Percentiles rank a stretch among this genome's conserved stretches.
phyloP scores from a whole-genome alignment of 2,113 vertebrate species.

The Hippocampus guttulatus region DNA sequence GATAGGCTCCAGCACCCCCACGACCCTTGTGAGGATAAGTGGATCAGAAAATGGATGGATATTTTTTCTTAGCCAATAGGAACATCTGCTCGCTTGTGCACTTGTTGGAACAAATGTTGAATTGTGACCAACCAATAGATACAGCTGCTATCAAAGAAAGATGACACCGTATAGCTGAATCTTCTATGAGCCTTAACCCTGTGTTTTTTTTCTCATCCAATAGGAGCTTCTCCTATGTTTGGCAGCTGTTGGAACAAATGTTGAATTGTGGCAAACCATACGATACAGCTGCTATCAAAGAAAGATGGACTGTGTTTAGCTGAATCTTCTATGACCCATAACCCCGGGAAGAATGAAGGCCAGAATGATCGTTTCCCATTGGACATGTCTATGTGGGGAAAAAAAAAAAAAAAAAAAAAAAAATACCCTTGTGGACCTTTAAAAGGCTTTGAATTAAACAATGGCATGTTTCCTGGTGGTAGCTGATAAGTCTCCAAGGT shows the following conservation, averaged over 20 bases:
- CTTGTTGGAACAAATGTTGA: constrained; percentile 15
- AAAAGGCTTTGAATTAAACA: constrained; percentile 18
- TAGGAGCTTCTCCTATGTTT: background rate
- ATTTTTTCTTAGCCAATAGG: background rate
- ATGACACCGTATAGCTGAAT: background rate
- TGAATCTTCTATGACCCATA: background rate
- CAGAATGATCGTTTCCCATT: constrained; percentile 6
- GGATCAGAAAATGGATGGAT: too few relatives aligned
- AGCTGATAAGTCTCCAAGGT: constrained; percentile 17
- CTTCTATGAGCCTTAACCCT: background rate
- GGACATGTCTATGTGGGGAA: background rate
- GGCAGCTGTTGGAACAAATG: constrained; percentile 15
- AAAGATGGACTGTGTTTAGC: background rate
- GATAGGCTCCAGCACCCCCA: too few relatives aligned
- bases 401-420: background rate
- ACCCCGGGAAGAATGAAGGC: constrained; percentile 8
- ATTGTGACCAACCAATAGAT: background rate
- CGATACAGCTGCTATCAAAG: constrained; percentile 9
- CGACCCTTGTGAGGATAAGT: too few relatives aligned
- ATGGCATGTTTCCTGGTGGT: constrained; percentile 7
- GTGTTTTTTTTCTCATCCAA: background rate
- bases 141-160: constrained; percentile 7
- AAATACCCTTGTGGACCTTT: background rate
- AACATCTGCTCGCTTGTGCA: background rate
- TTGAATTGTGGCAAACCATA: background rate